phyloP scores from a whole-genome alignment of 2,888 invertebrate genomes.

The Patella caerulea region DNA sequence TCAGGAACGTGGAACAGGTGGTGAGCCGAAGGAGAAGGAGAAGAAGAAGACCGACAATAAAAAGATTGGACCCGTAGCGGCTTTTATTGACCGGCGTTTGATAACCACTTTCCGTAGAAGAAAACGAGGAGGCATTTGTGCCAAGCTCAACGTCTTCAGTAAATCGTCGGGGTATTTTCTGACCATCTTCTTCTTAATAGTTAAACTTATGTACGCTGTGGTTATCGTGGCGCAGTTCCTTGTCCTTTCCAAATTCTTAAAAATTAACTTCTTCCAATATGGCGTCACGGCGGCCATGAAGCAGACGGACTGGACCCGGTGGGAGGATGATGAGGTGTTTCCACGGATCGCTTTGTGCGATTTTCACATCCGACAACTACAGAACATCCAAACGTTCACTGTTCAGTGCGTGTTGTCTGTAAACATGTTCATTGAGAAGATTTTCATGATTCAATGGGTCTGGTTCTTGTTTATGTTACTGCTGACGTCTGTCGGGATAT shows the following conservation, averaged over 20 bases:
- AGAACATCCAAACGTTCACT: constrained; percentile 53
- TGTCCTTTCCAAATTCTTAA: constrained; percentile 50
- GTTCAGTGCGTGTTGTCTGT: constrained; percentile 56
- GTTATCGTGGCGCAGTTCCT: constrained; percentile 53
- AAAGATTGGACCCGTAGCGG: neutral
- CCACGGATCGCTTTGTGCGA: constrained; percentile 55
- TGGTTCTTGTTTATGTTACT: constrained; percentile 52
- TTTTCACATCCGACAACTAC: constrained; percentile 53
- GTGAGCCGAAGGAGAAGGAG: neutral
- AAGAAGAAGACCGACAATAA: neutral
- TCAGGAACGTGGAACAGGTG: too few species aligned
- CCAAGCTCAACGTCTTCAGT: constrained; percentile 33
- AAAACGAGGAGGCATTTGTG: neutral
- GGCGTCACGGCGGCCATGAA: constrained; percentile 47
- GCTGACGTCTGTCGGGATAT: constrained; percentile 29
- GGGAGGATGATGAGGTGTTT: constrained; percentile 48
- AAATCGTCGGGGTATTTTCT: constrained; percentile 52
- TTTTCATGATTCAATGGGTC: constrained; percentile 55
- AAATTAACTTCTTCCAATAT: constrained; percentile 49
- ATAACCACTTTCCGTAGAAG: neutral
- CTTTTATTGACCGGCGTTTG: neutral
- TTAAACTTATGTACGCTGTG: constrained; percentile 47
- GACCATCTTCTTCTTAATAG: constrained; percentile 49
- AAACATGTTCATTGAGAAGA: constrained; percentile 58
- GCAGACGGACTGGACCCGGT: constrained; percentile 40